Evolutionary conservation across 2,888 invertebrate species (phyloP).

Genomic region (Eristalis pertinax): DNA sequence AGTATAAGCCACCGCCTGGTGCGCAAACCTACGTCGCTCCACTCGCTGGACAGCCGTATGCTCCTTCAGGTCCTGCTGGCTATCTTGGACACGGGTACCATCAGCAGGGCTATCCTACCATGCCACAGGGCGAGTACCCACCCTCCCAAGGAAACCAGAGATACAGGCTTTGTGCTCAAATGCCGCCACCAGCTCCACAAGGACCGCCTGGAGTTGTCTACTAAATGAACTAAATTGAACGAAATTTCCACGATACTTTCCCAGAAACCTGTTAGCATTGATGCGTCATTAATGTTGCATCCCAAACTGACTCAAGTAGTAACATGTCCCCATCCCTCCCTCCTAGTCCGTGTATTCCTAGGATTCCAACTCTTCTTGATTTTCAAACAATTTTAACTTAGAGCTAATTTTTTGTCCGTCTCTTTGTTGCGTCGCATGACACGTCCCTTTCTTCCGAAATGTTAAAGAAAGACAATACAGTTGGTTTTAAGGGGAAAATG

Average conservation of each 20-base stretch:
- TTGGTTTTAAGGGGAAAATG: no score
- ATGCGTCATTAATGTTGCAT: constrained; percentile 6
- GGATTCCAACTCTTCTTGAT: constrained; percentile 39
- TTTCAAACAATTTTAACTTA: constrained; percentile 59
- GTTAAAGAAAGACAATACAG: constrained; percentile 68
- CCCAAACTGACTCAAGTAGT: constrained; percentile 28
- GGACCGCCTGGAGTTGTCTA: constrained; percentile 89
- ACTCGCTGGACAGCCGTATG: constrained; percentile 78
- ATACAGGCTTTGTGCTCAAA: constrained; percentile 84
- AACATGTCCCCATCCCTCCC: constrained; percentile 27
- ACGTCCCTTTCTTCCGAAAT: constrained; percentile 53
- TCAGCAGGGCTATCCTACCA: constrained; percentile 84
- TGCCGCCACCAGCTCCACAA: constrained; percentile 84
- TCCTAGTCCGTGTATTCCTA: constrained; percentile 36
- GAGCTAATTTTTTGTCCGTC: constrained; percentile 41
- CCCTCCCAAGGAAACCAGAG: constrained; percentile 86
- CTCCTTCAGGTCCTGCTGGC: constrained; percentile 80
- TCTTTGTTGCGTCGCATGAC: constrained; percentile 22
- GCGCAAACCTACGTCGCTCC: constrained; percentile 79
- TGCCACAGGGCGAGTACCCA: constrained; percentile 84
- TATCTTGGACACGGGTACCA: constrained; percentile 84
- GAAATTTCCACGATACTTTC: constrained; percentile 36
- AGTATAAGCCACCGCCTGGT: constrained; percentile 80
- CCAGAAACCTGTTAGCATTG: constrained; percentile 27
- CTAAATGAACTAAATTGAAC: constrained; percentile 79